These are phyloP conservation scores for Solenopsis fugax DNA, from an alignment of 1,140 invertebrate genomes.

Conservation along the genomic window DNA sequence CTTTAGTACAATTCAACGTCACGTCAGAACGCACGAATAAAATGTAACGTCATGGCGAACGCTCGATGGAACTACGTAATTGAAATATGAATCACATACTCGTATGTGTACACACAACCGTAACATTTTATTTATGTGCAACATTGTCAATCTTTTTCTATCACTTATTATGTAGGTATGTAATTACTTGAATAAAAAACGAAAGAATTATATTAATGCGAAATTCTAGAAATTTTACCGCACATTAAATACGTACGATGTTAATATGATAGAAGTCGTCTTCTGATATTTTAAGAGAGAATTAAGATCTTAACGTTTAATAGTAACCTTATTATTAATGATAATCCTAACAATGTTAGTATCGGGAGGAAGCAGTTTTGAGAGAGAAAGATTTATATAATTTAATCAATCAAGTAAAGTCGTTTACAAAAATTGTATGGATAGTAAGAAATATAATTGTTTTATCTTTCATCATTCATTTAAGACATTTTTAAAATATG, in stretches of 20 bases:
- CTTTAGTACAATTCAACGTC: constrained; percentile 68
- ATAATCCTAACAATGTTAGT: neutral
- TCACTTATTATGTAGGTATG: neutral
- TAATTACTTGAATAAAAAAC: neutral
- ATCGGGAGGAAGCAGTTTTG: neutral
- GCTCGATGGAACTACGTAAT: constrained; percentile 20
- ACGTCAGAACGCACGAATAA: neutral
- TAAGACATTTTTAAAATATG: neutral
- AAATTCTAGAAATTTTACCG: neutral
- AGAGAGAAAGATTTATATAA: neutral
- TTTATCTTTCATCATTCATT: neutral
- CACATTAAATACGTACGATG: neutral
- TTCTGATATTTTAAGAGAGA: neutral
- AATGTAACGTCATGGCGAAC: neutral
- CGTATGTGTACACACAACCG: neutral
- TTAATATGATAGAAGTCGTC: neutral
- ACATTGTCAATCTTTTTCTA: neutral
- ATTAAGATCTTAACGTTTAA: neutral
- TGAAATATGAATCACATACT: constrained; percentile 1
- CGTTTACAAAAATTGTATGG: neutral
- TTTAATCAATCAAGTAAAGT: neutral
- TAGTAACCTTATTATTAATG: neutral
- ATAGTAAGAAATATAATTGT: neutral
- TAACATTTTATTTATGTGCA: neutral
- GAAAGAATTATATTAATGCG: neutral